These are phyloP conservation scores for Dolomedes plantarius DNA, from an alignment of 2,888 invertebrate genomes.

Conservation along the genomic window DNA sequence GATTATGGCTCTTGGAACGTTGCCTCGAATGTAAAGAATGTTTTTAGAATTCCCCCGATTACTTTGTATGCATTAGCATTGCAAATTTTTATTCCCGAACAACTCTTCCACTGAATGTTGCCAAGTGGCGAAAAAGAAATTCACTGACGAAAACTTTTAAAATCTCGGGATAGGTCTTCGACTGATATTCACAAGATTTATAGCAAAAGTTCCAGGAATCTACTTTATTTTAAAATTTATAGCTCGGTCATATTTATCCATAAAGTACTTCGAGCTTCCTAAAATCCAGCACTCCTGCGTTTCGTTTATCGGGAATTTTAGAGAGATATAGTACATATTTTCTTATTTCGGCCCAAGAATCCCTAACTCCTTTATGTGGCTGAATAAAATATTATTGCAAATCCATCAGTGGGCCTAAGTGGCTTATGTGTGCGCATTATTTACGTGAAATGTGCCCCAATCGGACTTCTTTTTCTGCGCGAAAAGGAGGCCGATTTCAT, in stretches of 20 bases:
- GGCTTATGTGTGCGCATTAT: too few species aligned
- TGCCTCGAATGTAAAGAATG: slow-evolving; percentile 5
- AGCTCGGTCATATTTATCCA: not conserved
- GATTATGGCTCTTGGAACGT: not conserved
- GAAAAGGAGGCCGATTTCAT: too few species aligned
- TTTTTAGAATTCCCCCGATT: slow-evolving; percentile 9
- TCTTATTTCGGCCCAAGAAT: not conserved
- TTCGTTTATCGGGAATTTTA: not conserved
- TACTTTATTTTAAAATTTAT: not conserved
- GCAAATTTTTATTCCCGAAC: not conserved
- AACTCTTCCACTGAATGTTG: slow-evolving; percentile 9
- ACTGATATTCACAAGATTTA: not conserved
- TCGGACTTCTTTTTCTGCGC: too few species aligned
- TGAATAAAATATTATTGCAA: not conserved
- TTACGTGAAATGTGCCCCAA: too few species aligned
- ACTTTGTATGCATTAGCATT: not conserved
- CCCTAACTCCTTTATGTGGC: not conserved
- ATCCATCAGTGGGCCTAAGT: not conserved
- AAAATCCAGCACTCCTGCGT: not conserved
- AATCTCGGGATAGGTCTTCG: not conserved
- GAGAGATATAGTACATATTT: not conserved
- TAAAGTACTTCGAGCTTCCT: not conserved
- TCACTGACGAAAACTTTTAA: not conserved
- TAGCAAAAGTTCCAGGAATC: not conserved
- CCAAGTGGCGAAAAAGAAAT: slow-evolving; percentile 6